Evolutionary conservation across 2,797 vertebrate genomes (phyloP), one percentile per base, ranked within the genome.

Genomic region (Sebastes wilsoni): DNA sequence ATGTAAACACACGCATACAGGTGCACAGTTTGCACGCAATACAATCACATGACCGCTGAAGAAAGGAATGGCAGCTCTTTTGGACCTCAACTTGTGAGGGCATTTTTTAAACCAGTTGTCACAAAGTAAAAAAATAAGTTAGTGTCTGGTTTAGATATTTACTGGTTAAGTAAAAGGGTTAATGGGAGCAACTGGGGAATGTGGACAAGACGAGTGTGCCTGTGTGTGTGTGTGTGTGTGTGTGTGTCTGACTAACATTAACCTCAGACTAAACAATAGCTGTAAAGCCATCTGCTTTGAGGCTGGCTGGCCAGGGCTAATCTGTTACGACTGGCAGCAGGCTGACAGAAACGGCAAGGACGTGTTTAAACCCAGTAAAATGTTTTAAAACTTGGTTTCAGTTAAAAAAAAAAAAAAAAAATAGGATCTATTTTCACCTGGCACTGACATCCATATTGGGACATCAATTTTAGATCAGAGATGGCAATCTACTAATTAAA

Each of bases 251-350:
- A 93, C 88, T 91, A 90, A 92, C 91, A 91, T 94, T 92, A 88
- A 91, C 85, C 81, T 84, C 90, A 94, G 94, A 94, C 93, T 95
- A 95, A 95, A 95, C 94, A 95, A 92, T 79, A 88, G 91, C 83
- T 76, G 87, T 73, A 91, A 85, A 88, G 70, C 90, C 93, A 93
- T 92, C 90, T 93, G 93, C 87, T 92, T 85, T 85, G 89, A 93
- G 89, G 86, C 87, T 72, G 79, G 72, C 76, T 66, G 74, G 83
- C 83, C 62, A 72, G 59, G 72, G 61, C 79, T 88, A 87, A 93
- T 94, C 84, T 91, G 89, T 88, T 91, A 86, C 72, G 10, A 90
- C 87, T 86, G 85, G 72, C 75, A 86, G 83, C 54, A 79, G 67
- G 81, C 81, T 88, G 75, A 88, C 62, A 89, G 80, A 83, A 85